Evolutionary conservation across 2,797 vertebrate species (phyloP).

Genomic region (Pyrrhura leucotis): DNA sequence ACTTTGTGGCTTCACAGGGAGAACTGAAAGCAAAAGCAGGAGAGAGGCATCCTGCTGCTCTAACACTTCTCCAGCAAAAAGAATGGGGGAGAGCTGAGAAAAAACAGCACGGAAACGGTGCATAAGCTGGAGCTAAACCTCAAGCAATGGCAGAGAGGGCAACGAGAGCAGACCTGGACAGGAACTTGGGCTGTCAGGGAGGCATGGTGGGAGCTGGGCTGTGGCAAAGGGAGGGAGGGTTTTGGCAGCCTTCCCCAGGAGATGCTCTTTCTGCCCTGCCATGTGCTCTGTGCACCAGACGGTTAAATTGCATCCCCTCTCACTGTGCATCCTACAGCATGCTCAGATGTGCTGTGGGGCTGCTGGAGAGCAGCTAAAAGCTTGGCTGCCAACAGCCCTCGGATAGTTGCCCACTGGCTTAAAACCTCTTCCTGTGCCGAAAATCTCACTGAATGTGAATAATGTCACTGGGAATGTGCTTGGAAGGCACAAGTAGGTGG

Average conservation of each 20-base stretch:
- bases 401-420: background rate
- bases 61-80: background rate
- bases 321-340: fast-evolving
- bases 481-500: fast-evolving
- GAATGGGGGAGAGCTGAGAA: background rate
- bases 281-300: background rate
- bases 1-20: background rate
- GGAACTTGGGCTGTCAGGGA: background rate
- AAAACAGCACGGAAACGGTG: fast-evolving
- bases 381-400: background rate
- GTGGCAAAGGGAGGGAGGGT: fast-evolving
- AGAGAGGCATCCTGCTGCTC: background rate
- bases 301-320: background rate
- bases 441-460: background rate
- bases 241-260: background rate
- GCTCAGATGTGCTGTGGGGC: background rate
- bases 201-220: background rate
- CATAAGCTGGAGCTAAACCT: background rate
- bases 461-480: background rate
- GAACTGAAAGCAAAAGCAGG: background rate
- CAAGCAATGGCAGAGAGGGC: fast-evolving
- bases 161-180: background rate
- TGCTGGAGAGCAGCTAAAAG: background rate
- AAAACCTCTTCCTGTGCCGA: conserved; percentile 26
- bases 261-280: background rate